A percentile compares a stretch with the other conserved stretches of the same genome.
These are phyloP conservation scores for Caenorhabditis uteleia DNA, from an alignment of 2,888 invertebrate species.

Conservation along the genomic window DNA sequence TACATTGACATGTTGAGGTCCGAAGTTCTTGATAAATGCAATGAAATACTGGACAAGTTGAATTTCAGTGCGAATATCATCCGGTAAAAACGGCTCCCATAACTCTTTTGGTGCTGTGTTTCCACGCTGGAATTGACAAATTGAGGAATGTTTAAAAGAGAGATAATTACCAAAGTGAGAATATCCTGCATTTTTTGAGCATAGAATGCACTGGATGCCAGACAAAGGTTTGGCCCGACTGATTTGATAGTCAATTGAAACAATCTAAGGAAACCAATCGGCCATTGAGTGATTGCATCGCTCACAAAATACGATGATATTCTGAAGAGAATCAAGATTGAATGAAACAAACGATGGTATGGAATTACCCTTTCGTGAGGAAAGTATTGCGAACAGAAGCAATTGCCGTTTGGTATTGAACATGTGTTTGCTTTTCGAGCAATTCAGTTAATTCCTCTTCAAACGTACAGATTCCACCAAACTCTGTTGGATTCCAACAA, in stretches of 20 bases:
- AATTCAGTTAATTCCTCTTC: slow-evolving; percentile 15
- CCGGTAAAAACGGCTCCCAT: slow-evolving; percentile 37
- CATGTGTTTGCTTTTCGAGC: slow-evolving; percentile 11
- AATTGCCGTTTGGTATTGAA: slow-evolving; percentile 19
- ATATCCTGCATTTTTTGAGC: slow-evolving; percentile 28
- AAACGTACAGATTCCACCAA: slow-evolving; percentile 13
- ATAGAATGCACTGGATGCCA: slow-evolving; percentile 24
- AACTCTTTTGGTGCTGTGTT: slow-evolving; percentile 19
- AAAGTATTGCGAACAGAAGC: slow-evolving; percentile 1
- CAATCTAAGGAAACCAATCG: slow-evolving; percentile 34
- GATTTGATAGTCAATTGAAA: slow-evolving; percentile 28
- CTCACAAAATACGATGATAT: slow-evolving; percentile 13
- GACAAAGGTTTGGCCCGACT: slow-evolving; percentile 24
- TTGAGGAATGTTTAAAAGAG: no score
- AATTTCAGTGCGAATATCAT: slow-evolving; percentile 27
- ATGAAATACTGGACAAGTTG: slow-evolving; percentile 22
- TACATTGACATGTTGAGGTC: slow-evolving; percentile 35
- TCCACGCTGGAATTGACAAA: not conserved
- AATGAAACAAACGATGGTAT: not conserved
- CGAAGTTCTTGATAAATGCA: slow-evolving; percentile 31
- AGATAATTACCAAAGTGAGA: not conserved
- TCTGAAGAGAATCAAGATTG: slow-evolving; percentile 4
- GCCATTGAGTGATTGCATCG: slow-evolving; percentile 27
- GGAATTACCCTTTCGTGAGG: slow-evolving; percentile 3
- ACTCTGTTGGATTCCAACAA: slow-evolving; percentile 16